These are phyloP conservation scores for Falcaria lacertinaria DNA, from an alignment of 2,888 invertebrate genomes.

Conservation along the genomic window DNA sequence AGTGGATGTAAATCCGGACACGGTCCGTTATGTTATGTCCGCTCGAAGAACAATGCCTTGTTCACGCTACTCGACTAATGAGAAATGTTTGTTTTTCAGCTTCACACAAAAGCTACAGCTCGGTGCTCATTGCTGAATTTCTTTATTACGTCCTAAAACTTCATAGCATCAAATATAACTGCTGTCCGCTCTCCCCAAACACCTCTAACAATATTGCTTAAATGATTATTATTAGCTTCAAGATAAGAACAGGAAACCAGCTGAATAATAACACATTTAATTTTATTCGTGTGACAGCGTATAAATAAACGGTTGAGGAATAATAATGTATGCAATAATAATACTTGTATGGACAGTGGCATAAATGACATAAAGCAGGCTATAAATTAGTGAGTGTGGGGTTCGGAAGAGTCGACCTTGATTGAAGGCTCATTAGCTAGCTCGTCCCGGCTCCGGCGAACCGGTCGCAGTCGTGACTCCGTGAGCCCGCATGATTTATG, in stretches of 20 bases:
- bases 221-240: no score
- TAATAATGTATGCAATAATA: slow-evolving; percentile 2
- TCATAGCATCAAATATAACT: no score
- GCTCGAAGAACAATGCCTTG: slow-evolving; percentile 66
- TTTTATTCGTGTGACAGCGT: background rate
- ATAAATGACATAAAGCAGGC: slow-evolving; percentile 32
- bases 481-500: slow-evolving; percentile 75
- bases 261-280: background rate
- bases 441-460: slow-evolving; percentile 51
- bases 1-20: slow-evolving; percentile 70
- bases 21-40: slow-evolving; percentile 71
- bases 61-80: slow-evolving; percentile 71
- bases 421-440: slow-evolving; percentile 73
- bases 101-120: slow-evolving; percentile 63
- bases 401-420: slow-evolving; percentile 63
- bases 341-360: slow-evolving; percentile 14
- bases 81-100: slow-evolving; percentile 75
- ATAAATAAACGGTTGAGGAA: background rate
- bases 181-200: no score
- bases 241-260: no score
- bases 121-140: slow-evolving; percentile 46
- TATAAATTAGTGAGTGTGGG: slow-evolving; percentile 47
- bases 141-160: slow-evolving; percentile 59
- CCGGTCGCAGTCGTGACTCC: slow-evolving; percentile 66
- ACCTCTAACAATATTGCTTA: background rate